Conservation (phyloP, 2,888 invertebrate genomes). For the Sphecodes monilicornis region DNA sequence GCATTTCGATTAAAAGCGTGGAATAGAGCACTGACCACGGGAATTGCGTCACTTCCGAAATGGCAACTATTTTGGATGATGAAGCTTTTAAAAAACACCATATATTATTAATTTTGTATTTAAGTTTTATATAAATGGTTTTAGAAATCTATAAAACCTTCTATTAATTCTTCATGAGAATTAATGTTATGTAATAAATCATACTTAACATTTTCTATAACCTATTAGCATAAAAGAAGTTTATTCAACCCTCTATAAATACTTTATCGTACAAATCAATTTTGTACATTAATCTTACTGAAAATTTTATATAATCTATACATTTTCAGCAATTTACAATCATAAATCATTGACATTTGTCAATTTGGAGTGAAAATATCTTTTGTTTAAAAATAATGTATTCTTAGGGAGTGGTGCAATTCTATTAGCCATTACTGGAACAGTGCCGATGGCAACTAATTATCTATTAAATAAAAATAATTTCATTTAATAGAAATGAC, state of each 20-base stretch:
- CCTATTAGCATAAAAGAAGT: neutral
- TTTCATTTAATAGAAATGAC: too few relatives aligned
- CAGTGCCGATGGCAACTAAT: too few relatives aligned
- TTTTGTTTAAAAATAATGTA: neutral
- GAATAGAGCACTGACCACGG: neutral
- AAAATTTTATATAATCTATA: too few relatives aligned
- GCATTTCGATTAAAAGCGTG: neutral
- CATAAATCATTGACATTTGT: neutral
- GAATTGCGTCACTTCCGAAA: neutral
- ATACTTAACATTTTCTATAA: neutral
- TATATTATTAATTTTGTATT: neutral
- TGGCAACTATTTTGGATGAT: neutral
- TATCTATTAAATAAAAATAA: too few relatives aligned
- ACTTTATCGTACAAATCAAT: neutral
- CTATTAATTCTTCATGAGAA: neutral
- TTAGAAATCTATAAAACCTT: neutral
- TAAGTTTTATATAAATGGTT: neutral
- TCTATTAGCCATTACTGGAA: too few relatives aligned
- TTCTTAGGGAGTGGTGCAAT: too few relatives aligned
- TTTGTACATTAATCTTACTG: neutral
- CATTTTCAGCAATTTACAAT: neutral
- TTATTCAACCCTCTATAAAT: neutral
- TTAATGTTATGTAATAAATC: too few relatives aligned
- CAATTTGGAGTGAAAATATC: neutral
- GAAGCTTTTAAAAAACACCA: neutral